A percentile compares a stretch with the other conserved stretches of the same genome.
phyloP scores from a whole-genome alignment of 2,888 invertebrate genomes.

The Eilema sororculum region DNA sequence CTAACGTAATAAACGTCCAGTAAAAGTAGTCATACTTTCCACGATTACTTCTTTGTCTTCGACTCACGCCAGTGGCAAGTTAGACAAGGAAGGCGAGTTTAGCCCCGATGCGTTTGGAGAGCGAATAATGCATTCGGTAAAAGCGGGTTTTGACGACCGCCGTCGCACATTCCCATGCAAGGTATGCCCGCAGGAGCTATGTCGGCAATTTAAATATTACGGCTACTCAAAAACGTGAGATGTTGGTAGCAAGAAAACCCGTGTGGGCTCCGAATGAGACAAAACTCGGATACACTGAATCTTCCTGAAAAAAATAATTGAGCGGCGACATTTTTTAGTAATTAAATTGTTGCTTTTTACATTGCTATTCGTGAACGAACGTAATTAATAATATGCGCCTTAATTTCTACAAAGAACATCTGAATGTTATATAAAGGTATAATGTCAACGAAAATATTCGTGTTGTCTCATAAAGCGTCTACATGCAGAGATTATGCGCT shows the following conservation, averaged over 20 bases:
- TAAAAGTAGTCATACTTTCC: constrained; percentile 77
- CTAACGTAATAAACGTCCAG: constrained; percentile 75
- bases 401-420: constrained; percentile 66
- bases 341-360: constrained; percentile 82
- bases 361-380: constrained; percentile 56
- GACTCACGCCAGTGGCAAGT: constrained; percentile 61
- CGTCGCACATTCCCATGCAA: constrained; percentile 84
- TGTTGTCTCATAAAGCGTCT: constrained; percentile 61
- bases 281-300: constrained; percentile 79
- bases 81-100: constrained; percentile 77
- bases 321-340: constrained; percentile 79
- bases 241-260: constrained; percentile 81
- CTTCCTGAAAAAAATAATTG: constrained; percentile 78
- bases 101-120: constrained; percentile 74
- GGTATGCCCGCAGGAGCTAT: constrained; percentile 85
- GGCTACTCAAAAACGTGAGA: constrained; percentile 86
- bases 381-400: constrained; percentile 79
- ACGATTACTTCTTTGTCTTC: constrained; percentile 74
- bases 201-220: constrained; percentile 86
- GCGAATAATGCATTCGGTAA: constrained; percentile 82
- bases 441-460: constrained; percentile 67
- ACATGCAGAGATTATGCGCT: constrained; percentile 76
- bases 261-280: constrained; percentile 78
- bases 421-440: constrained; percentile 70
- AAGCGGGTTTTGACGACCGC: constrained; percentile 83